phyloP scores from a whole-genome alignment of 2,797 vertebrate species.

The Melopsittacus undulatus region DNA sequence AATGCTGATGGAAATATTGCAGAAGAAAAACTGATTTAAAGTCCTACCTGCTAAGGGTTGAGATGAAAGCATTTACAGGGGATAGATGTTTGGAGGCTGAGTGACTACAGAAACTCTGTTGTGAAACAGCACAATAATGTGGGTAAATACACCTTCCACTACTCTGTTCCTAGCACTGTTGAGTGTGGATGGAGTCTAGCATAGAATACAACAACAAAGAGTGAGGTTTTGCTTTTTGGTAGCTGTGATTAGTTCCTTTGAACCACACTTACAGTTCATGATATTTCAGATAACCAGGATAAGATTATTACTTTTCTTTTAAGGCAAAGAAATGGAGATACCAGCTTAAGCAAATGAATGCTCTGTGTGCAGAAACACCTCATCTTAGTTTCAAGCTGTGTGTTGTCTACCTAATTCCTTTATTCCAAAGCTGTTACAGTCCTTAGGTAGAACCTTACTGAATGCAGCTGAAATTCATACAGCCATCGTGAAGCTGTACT shows the following conservation, averaged over 20 bases:
- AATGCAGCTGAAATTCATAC: not conserved
- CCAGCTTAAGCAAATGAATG: not conserved
- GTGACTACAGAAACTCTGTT: not conserved
- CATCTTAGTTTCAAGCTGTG: not conserved
- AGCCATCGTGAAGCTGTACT: not conserved
- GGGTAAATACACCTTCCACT: not conserved
- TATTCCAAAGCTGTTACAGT: not conserved
- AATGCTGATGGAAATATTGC: constrained; percentile 47
- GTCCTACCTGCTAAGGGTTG: not conserved
- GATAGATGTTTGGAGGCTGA: not conserved
- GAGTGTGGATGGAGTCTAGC: not conserved
- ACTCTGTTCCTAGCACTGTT: not conserved
- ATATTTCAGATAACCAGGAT: not conserved
- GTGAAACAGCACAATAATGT: not conserved
- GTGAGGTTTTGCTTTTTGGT: not conserved
- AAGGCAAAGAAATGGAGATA: not conserved
- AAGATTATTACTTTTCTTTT: not conserved
- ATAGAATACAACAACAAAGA: not conserved
- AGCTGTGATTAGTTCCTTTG: not conserved
- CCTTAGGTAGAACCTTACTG: not conserved
- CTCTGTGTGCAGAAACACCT: not conserved
- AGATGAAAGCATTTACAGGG: not conserved
- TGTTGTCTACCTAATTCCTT: not conserved
- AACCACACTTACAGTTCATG: not conserved
- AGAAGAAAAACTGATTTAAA: constrained; percentile 40